Percentiles rank a stretch among this genome's conserved stretches.
Conservation (phyloP, 1,140 invertebrate species). For the Maniola jurtina region DNA sequence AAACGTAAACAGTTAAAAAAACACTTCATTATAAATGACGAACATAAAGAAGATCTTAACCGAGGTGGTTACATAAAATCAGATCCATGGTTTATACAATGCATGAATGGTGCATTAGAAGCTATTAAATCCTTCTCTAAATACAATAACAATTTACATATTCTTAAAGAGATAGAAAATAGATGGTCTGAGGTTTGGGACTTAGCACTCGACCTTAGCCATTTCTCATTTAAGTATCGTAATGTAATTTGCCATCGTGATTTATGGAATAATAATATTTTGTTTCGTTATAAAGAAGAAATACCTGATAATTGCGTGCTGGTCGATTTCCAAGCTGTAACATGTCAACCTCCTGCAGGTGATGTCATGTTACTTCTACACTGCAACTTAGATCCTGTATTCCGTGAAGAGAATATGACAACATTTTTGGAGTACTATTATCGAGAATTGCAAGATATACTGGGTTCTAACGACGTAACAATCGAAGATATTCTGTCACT, state of each 20-base stretch:
- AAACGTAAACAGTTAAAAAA: constrained; percentile 38
- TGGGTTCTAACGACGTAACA: constrained; percentile 56
- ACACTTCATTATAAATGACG: constrained; percentile 47
- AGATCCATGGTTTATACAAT: constrained; percentile 57
- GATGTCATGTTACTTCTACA: constrained; percentile 76
- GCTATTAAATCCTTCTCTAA: constrained; percentile 55
- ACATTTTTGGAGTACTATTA: constrained; percentile 76
- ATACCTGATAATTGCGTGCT: constrained; percentile 75
- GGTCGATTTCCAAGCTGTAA: constrained; percentile 81
- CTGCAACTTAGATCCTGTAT: constrained; percentile 56
- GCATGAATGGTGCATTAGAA: constrained; percentile 54
- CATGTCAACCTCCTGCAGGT: constrained; percentile 79
- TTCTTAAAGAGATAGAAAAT: constrained; percentile 43
- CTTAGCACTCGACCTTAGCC: constrained; percentile 43
- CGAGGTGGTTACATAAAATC: constrained; percentile 46
- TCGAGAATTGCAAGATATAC: constrained; percentile 57
- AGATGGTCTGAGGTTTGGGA: constrained; percentile 56
- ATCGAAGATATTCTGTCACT: constrained; percentile 60
- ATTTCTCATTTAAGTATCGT: constrained; percentile 41
- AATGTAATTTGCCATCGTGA: constrained; percentile 82
- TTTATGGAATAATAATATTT: constrained; percentile 82
- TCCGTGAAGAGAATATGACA: constrained; percentile 64
- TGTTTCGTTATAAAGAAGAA: constrained; percentile 78
- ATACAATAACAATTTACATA: constrained; percentile 37
- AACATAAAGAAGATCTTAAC: constrained; percentile 45